Conservation (phyloP, 2,113 vertebrate genomes). For the Plecturocebus donacophilus region DNA sequence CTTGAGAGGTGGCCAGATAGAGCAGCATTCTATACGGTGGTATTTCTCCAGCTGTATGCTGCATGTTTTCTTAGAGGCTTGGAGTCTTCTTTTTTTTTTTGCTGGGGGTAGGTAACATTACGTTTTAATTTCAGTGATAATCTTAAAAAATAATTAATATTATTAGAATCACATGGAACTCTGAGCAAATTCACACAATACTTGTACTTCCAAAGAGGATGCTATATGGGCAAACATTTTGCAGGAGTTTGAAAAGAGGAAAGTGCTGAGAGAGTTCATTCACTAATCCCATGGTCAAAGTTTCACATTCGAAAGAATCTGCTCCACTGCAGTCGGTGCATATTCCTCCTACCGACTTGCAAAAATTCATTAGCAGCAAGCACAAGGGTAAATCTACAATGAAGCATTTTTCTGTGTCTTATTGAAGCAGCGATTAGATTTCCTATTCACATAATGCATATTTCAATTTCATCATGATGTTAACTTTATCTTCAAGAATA, state of each 20-base stretch:
- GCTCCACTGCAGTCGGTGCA: not conserved
- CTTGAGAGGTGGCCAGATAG: not conserved
- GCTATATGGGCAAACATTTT: not conserved
- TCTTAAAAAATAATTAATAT: conserved; percentile 17
- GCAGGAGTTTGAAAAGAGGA: conserved; percentile 49
- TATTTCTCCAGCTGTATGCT: not conserved
- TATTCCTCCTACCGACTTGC: not conserved
- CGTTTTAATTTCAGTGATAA: not conserved
- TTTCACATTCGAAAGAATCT: conserved; percentile 54
- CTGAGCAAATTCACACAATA: not conserved
- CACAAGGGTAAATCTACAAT: not conserved
- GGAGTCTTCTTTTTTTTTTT: not conserved
- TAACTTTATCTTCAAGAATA: not conserved
- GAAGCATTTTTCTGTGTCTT: not conserved
- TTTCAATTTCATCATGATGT: not conserved
- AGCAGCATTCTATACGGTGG: not conserved
- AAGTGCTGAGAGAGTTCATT: conserved; percentile 39
- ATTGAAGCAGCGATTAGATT: not conserved
- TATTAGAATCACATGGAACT: not conserved
- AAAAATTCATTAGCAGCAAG: conserved; percentile 21
- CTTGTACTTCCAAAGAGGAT: not conserved
- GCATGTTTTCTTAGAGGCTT: not conserved
- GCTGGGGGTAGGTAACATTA: not conserved
- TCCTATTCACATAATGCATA: not conserved
- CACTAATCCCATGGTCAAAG: conserved; percentile 37